phyloP scores from a whole-genome alignment of 2,113 vertebrate species.

The Himantopus leucocephalus region DNA sequence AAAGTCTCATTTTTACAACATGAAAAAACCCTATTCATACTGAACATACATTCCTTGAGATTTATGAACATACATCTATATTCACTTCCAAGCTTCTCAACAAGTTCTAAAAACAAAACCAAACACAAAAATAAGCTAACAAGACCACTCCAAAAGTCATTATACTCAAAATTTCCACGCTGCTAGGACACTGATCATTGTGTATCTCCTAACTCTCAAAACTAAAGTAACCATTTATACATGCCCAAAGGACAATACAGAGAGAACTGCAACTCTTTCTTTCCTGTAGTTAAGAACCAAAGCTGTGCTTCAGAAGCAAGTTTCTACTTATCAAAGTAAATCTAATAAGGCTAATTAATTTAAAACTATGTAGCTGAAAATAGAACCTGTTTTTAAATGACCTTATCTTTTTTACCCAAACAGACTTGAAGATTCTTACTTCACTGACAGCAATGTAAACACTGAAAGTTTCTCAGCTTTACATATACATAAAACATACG shows the following conservation, averaged over 20 bases:
- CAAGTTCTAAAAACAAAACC: not conserved
- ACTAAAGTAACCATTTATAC: not conserved
- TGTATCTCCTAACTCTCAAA: not conserved
- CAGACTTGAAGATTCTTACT: not conserved
- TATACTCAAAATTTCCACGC: not conserved
- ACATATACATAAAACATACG: not conserved
- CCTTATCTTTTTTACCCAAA: not conserved
- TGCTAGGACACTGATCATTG: not conserved
- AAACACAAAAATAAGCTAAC: not conserved
- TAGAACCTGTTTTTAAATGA: not conserved
- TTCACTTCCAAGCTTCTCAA: not conserved
- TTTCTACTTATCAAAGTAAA: not conserved
- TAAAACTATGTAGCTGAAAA: not conserved
- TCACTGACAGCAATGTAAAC: not conserved
- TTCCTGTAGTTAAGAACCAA: not conserved
- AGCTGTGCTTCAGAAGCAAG: not conserved
- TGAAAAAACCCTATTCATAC: not conserved
- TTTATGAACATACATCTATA: not conserved
- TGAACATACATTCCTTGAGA: not conserved
- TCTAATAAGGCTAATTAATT: not conserved
- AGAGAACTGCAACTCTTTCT: not conserved
- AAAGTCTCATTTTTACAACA: not conserved
- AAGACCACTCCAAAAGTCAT: not conserved
- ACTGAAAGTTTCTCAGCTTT: not conserved
- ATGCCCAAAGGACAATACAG: not conserved